Evolutionary conservation across 1,140 invertebrate genomes (phyloP).

Genomic region (Bradynema listronoti): DNA sequence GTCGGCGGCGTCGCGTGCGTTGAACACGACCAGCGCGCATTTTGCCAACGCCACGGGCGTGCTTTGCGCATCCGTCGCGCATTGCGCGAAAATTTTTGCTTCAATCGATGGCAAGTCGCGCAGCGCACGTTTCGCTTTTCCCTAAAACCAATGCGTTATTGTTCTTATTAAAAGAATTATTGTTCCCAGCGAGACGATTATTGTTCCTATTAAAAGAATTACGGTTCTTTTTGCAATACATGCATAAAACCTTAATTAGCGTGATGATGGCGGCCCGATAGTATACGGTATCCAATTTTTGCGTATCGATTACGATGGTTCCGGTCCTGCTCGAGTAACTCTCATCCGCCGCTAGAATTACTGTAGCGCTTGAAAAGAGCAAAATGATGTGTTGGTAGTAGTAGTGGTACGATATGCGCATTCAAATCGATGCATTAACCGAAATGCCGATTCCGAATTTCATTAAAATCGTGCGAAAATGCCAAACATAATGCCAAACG

Average conservation of each 20-base stretch:
- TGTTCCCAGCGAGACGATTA: too few species aligned
- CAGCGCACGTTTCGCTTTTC: constrained; percentile 13
- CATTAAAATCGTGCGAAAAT: too few species aligned
- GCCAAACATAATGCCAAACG: too few species aligned
- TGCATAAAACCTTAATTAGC: background rate
- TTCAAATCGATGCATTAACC: too few species aligned
- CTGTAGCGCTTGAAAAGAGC: too few species aligned
- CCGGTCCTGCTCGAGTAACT: too few species aligned
- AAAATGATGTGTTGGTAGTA: too few species aligned
- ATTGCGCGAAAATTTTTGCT: constrained; percentile 13
- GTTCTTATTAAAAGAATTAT: constrained; percentile 3
- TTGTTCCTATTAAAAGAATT: too few species aligned
- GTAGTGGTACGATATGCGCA: too few species aligned
- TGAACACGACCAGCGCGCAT: constrained; percentile 21
- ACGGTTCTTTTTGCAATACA: too few species aligned
- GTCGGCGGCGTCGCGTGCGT: constrained; percentile 10
- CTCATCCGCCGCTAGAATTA: too few species aligned
- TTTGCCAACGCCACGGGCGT: constrained; percentile 19
- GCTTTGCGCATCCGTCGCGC: constrained; percentile 7
- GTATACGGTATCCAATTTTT: background rate
- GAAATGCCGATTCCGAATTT: too few species aligned
- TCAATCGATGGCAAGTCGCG: constrained; percentile 12
- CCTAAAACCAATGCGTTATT: constrained; percentile 2
- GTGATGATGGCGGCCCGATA: background rate
- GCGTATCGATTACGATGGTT: background rate